A percentile compares a stretch with the other conserved stretches of the same genome.
phyloP scores from a whole-genome alignment of 2,113 vertebrate genomes.

The Cavia aperea region DNA sequence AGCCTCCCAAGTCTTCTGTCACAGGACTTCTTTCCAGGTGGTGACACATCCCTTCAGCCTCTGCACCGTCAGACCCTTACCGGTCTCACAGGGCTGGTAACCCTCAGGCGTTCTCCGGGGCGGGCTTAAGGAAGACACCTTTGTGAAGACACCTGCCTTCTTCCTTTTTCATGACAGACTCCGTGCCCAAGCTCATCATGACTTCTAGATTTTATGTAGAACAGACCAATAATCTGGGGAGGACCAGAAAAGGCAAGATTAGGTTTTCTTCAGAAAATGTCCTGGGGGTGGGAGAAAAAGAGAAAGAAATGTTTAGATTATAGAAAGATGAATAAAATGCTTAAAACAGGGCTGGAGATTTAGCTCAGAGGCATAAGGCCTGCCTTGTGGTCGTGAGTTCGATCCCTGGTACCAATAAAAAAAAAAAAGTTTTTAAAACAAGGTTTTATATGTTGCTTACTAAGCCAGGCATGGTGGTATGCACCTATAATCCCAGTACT shows the following conservation, averaged over 20 bases:
- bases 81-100: neutral
- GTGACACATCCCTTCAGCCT: constrained; percentile 3
- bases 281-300: neutral
- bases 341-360: neutral
- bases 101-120: neutral
- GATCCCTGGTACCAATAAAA: no score
- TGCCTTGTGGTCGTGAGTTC: no score
- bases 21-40: neutral
- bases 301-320: neutral
- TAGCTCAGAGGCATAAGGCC: no score
- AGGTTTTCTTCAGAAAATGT: neutral
- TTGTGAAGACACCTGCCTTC: neutral
- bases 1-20: neutral
- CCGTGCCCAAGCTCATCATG: neutral
- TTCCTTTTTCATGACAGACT: neutral
- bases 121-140: neutral
- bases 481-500: neutral
- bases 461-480: neutral
- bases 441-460: neutral
- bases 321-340: constrained; percentile 1
- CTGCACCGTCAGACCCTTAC: neutral
- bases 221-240: neutral
- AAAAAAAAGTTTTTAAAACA: neutral
- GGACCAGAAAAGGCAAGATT: neutral
- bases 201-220: neutral